phyloP scores from a whole-genome alignment of 2,113 vertebrate genomes.

The Notothenia coriiceps region DNA sequence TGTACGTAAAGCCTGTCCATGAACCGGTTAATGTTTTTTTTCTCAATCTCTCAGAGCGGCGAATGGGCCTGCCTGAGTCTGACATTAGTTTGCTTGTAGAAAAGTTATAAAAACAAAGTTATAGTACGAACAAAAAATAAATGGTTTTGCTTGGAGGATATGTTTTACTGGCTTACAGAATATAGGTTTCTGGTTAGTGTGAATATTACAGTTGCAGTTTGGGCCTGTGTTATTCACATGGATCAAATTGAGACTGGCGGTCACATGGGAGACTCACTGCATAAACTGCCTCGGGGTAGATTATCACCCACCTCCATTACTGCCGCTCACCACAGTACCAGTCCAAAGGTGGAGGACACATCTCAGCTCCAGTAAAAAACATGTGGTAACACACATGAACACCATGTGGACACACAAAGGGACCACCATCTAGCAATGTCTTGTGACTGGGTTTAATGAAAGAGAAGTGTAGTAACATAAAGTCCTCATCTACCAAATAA shows the following conservation, averaged over 20 bases:
- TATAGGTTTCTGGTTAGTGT: not conserved
- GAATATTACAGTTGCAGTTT: not conserved
- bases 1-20: not conserved
- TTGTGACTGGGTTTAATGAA: not conserved
- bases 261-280: not conserved
- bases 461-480: not conserved
- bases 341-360: slow-evolving; percentile 32
- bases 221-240: not conserved
- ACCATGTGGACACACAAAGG: not conserved
- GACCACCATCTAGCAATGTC: not conserved
- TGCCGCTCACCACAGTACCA: not conserved
- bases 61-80: not conserved
- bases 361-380: not conserved
- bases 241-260: not conserved
- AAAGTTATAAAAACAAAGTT: not conserved
- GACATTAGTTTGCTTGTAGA: not conserved
- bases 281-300: slow-evolving; percentile 29
- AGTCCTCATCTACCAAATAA: not conserved
- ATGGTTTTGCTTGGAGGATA: not conserved
- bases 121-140: not conserved
- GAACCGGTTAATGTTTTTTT: not conserved
- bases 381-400: not conserved
- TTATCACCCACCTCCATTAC: slow-evolving; percentile 3
- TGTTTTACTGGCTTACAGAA: not conserved
- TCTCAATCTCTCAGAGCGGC: not conserved